Conservation (phyloP, 92 coral and sea anemone genomes). For the Phenganax marumi region DNA sequence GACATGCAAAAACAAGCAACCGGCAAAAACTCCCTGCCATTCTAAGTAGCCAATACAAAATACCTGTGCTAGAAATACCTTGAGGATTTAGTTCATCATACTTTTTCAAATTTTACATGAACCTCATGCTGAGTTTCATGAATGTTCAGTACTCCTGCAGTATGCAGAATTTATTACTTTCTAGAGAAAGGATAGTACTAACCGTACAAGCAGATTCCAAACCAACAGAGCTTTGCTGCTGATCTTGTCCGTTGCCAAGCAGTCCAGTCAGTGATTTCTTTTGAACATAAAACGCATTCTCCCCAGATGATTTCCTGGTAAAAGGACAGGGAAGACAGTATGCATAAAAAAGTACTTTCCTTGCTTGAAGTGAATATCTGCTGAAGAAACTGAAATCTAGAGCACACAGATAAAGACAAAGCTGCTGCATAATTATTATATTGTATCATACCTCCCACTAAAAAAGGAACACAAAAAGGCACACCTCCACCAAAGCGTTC, state of each 20-base stretch:
- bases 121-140: too few species aligned
- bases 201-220: constrained; percentile 91
- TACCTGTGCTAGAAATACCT: too few species aligned
- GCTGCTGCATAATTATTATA: not conserved
- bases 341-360: not conserved
- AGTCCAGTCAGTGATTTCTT: constrained; percentile 51
- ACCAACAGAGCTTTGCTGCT: constrained; percentile 61
- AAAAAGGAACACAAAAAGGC: not conserved
- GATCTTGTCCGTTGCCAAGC: constrained; percentile 47
- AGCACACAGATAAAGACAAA: too few species aligned
- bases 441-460: not conserved
- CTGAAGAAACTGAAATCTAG: too few species aligned
- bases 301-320: constrained; percentile 58
- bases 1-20: too few species aligned
- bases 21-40: too few species aligned
- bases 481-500: not conserved
- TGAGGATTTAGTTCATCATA: too few species aligned
- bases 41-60: too few species aligned
- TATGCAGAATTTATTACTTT: too few species aligned
- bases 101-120: too few species aligned
- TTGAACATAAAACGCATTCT: constrained; percentile 71
- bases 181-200: constrained; percentile 31
- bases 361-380: not conserved
- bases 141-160: too few species aligned
- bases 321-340: not conserved